Base-by-base conservation (phyloP, 2,113 vertebrate species). In the Brachyhypopomus occidentalis region DNA sequence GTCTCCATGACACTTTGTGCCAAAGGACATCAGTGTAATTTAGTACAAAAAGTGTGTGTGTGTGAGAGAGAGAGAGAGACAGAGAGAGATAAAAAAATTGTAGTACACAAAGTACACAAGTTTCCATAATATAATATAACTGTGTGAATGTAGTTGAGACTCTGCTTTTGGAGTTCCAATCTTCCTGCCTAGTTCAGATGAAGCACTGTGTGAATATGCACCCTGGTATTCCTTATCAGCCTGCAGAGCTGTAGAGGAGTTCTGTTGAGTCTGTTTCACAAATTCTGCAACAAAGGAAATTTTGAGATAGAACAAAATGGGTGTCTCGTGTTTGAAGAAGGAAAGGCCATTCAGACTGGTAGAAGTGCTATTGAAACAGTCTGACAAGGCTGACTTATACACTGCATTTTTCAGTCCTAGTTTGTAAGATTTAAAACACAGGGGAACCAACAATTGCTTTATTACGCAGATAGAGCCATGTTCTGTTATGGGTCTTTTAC, bases 161-260 rank as follows among this genome's bases (percentile, higher is more conserved):
- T 55, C 59, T 63, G 22, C 59, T 20, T 27, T 58, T 58, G 14
- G 5, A 41, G 41, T 17, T n/a, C 14, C 9, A 59, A 70, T 36
- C 34, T 58, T 23, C 77, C 41, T 58, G 17, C 77, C 69, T 9
- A 41, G 58, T 71, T 25, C 41, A 72, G 45, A 63, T 72, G 20
- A 69, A 67, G 56, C 64, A 58, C 56, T 38, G 14, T 70, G 20
- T 27, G n/a, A 79, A 79, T 60, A 60, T 60, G 52, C 66, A 71
- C 52, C 34, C 17, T 34, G 34, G 30, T 16, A 25, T 67, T 72
- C 66, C 36, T 62, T 48, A 20, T 75, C 45, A 25, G 79, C 25
- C 45, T 81, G 45, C 23, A 62, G 79, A 75, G 79, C 60, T 81
- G 60, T 38, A 60, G 71, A 75, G 79, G 60, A 69, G 72, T 67